Conservation (phyloP, 1,140 invertebrate species). For the Drosophila rufa region DNA sequence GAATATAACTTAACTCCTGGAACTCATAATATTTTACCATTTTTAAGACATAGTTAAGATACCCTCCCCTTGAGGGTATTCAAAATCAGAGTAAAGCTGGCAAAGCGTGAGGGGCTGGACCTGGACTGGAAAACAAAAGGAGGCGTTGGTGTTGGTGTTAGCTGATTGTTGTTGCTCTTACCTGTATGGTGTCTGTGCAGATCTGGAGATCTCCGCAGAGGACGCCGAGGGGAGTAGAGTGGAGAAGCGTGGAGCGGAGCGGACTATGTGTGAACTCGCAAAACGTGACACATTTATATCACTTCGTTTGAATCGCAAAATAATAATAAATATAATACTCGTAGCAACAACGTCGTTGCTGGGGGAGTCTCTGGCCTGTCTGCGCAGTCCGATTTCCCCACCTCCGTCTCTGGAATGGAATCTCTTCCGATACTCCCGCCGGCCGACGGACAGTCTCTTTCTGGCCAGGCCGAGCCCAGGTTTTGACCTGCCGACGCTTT, state of each 20-base stretch:
- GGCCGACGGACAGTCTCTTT: slow-evolving; percentile 35
- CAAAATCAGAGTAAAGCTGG: slow-evolving; percentile 76
- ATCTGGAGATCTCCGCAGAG: slow-evolving; percentile 28
- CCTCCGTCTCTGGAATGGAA: slow-evolving; percentile 50
- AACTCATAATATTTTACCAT: neutral
- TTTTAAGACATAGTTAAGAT: neutral
- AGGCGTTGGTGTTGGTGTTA: slow-evolving; percentile 83
- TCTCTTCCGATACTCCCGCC: slow-evolving; percentile 46
- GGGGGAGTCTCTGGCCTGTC: slow-evolving; percentile 47
- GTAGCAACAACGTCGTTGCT: slow-evolving; percentile 57
- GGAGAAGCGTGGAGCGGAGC: slow-evolving; percentile 31
- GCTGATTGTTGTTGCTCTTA: slow-evolving; percentile 72
- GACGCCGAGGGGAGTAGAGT: neutral
- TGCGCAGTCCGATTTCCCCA: slow-evolving; percentile 28
- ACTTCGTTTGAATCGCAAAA: slow-evolving; percentile 84
- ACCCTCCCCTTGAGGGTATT: slow-evolving; percentile 3
- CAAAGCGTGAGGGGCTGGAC: slow-evolving; percentile 76
- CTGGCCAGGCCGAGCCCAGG: slow-evolving; percentile 66
- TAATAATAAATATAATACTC: slow-evolving; percentile 81
- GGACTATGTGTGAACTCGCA: slow-evolving; percentile 82
- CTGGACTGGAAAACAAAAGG: slow-evolving; percentile 77
- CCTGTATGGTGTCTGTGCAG: slow-evolving; percentile 53
- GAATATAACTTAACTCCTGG: too few relatives aligned
- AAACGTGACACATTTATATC: slow-evolving; percentile 84
- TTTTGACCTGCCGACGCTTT: slow-evolving; percentile 73